Conservation (phyloP, 30 jellyfish, hydroid and myxozoan species). For the Pelagia noctiluca region DNA sequence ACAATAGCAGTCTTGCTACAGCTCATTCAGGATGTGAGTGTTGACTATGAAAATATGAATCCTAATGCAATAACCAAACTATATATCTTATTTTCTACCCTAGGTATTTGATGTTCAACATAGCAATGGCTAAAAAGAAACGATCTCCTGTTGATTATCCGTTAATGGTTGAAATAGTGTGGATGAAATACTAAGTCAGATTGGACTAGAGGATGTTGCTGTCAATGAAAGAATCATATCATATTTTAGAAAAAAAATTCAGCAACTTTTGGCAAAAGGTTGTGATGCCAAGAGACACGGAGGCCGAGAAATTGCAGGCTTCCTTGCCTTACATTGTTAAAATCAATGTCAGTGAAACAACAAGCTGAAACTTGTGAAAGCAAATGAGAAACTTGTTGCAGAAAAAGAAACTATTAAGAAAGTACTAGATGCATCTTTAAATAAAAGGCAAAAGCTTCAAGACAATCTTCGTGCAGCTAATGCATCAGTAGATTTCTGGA, state of each 20-base stretch:
- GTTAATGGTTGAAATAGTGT: too few species aligned
- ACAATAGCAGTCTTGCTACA: too few species aligned
- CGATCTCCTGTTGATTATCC: too few species aligned
- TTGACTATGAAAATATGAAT: too few species aligned
- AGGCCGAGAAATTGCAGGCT: neutral
- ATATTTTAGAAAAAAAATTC: too few species aligned
- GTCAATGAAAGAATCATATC: neutral
- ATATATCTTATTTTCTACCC: too few species aligned
- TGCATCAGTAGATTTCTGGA: constrained; percentile 1
- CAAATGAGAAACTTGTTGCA: neutral
- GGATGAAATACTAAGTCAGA: too few species aligned
- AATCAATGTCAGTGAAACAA: neutral
- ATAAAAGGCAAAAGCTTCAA: too few species aligned
- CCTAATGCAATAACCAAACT: too few species aligned
- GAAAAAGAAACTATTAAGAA: neutral
- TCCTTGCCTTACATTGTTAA: neutral
- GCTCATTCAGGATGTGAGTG: too few species aligned
- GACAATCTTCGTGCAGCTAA: neutral
- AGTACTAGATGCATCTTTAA: neutral
- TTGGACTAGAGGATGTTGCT: neutral
- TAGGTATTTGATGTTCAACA: too few species aligned
- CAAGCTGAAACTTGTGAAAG: neutral
- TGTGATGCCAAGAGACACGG: neutral
- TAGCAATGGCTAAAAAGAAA: too few species aligned
- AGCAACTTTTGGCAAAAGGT: neutral